Conservation (phyloP, 2,797 vertebrate species). For the Bovichtus variegatus region DNA sequence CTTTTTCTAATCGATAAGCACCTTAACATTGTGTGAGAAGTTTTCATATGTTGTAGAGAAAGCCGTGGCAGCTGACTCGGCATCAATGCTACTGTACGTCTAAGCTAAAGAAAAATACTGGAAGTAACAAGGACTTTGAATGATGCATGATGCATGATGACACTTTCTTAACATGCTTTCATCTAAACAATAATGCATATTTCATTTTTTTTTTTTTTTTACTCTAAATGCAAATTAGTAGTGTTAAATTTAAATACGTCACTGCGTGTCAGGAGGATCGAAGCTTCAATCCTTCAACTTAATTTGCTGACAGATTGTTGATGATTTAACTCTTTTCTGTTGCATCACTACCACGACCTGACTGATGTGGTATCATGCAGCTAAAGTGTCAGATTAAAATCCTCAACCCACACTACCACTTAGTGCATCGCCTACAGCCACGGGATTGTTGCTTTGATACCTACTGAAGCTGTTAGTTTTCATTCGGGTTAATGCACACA, state of each 20-base stretch:
- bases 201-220: too few species aligned
- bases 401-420: not conserved
- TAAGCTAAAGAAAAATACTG: not conserved
- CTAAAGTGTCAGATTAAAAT: not conserved
- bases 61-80: accelerated
- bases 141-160: not conserved
- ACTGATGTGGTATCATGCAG: not conserved
- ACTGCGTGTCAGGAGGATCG: not conserved
- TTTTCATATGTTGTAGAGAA: not conserved
- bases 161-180: not conserved
- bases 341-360: not conserved
- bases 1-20: too few species aligned
- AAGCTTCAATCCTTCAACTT: not conserved
- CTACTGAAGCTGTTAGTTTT: too few species aligned
- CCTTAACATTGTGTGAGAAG: not conserved
- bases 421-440: not conserved
- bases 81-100: too few species aligned
- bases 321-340: not conserved
- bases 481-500: too few species aligned
- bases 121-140: not conserved
- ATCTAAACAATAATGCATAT: not conserved
- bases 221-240: too few species aligned
- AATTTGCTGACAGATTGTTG: not conserved
- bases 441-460: not conserved
- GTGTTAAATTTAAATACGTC: too few species aligned